phyloP scores from a whole-genome alignment of 2,888 invertebrate species.

The Alloscopus bannaensis region DNA sequence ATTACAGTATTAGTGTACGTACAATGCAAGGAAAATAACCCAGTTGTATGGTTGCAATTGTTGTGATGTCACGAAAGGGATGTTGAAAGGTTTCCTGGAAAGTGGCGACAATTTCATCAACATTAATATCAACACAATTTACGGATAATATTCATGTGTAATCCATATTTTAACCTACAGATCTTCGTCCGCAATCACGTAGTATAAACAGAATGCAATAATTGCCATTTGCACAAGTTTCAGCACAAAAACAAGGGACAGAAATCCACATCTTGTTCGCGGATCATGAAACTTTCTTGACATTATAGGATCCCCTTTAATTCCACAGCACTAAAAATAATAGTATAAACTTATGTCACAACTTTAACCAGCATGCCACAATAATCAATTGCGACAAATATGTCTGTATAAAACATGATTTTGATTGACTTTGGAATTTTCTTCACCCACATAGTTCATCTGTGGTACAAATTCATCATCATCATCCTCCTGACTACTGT shows the following conservation, averaged over 20 bases:
- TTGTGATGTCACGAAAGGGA: slow-evolving; percentile 46
- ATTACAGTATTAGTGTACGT: slow-evolving; percentile 15
- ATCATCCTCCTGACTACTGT: slow-evolving; percentile 31
- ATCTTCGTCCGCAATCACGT: slow-evolving; percentile 61
- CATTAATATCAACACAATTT: neutral
- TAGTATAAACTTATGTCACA: no score
- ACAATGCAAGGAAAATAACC: slow-evolving; percentile 63
- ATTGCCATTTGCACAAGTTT: slow-evolving; percentile 53
- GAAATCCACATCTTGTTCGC: slow-evolving; percentile 57
- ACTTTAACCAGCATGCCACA: no score
- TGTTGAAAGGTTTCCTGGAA: slow-evolving; percentile 52
- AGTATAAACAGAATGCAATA: slow-evolving; percentile 48
- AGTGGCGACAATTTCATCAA: neutral
- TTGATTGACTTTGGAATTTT: no score
- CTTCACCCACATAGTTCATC: slow-evolving; percentile 64
- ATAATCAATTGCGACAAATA: no score
- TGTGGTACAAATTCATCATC: slow-evolving; percentile 57
- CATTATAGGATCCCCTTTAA: slow-evolving; percentile 48
- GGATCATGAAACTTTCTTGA: slow-evolving; percentile 50
- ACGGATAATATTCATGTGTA: neutral
- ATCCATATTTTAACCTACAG: slow-evolving; percentile 41
- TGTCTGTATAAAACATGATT: no score
- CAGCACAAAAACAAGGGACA: slow-evolving; percentile 55
- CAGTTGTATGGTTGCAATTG: slow-evolving; percentile 64
- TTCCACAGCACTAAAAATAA: slow-evolving; percentile 53